These are phyloP conservation scores for Conops quadrifasciatus DNA, from an alignment of 2,888 invertebrate species.

Conservation along the genomic window DNA sequence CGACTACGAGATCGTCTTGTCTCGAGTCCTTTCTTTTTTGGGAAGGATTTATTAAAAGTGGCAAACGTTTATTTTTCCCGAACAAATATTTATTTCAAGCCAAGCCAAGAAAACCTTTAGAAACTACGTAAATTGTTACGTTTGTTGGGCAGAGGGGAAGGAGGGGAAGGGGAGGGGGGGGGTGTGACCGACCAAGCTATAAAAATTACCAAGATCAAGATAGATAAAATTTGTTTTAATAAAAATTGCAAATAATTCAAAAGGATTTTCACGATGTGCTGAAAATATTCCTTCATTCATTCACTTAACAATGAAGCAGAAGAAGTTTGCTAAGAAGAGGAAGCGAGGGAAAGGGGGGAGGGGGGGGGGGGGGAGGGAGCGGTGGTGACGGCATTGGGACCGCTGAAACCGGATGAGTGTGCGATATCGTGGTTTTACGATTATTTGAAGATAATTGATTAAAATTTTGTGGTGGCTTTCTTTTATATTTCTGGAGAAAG, in stretches of 20 bases:
- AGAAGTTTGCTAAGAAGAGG: neutral
- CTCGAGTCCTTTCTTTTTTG: constrained; percentile 13
- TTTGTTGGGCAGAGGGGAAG: no score
- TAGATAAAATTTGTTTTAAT: constrained; percentile 37
- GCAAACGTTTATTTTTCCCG: constrained; percentile 34
- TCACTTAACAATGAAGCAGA: neutral
- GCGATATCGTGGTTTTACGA: no score
- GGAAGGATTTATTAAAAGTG: constrained; percentile 37
- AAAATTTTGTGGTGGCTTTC: no score
- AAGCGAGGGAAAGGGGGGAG: neutral
- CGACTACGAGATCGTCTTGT: neutral
- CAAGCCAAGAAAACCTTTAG: constrained; percentile 3
- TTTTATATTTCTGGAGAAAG: no score
- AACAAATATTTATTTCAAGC: constrained; percentile 19
- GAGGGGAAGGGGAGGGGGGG: no score
- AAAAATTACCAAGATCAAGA: constrained; percentile 37
- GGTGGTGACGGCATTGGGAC: no score
- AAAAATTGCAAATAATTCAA: constrained; percentile 39
- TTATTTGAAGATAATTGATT: no score
- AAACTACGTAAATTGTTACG: constrained; percentile 16
- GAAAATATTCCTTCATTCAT: constrained; percentile 9
- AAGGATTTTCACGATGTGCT: constrained; percentile 28
- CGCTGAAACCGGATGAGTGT: no score
- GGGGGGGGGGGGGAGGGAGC: no score
- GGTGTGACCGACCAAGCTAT: constrained; percentile 30